Conservation (phyloP, 2,797 vertebrate genomes). For the Typhlichthys eigenmanni region DNA sequence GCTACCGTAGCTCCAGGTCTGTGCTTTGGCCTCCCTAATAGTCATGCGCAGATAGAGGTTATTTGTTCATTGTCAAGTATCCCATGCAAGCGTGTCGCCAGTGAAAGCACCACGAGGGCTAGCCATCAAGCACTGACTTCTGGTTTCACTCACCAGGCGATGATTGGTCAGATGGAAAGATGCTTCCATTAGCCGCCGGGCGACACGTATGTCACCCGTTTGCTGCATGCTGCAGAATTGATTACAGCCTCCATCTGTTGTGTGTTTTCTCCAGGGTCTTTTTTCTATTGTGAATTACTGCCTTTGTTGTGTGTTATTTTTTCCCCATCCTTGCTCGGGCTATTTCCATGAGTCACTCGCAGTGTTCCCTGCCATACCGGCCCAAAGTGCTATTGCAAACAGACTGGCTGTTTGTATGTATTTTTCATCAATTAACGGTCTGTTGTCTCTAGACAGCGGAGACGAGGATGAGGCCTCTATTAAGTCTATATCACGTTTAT, state of each 20-base stretch:
- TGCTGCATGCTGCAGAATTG: constrained; percentile 50
- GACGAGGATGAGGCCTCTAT: constrained; percentile 11
- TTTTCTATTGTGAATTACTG: constrained; percentile 66
- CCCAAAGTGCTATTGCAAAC: constrained; percentile 56
- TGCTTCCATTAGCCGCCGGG: constrained; percentile 45
- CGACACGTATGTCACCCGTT: constrained; percentile 47
- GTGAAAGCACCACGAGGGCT: not conserved
- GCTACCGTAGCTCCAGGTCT: too few relatives aligned
- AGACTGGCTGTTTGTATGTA: constrained; percentile 53
- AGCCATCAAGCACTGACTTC: constrained; percentile 10
- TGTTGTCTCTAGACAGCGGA: constrained; percentile 48
- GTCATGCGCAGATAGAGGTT: constrained; percentile 14
- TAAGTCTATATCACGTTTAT: constrained; percentile 6
- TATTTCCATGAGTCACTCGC: constrained; percentile 72
- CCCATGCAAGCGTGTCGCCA: too few relatives aligned
- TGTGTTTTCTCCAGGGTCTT: constrained; percentile 51
- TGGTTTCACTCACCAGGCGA: constrained; percentile 44
- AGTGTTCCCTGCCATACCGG: constrained; percentile 40
- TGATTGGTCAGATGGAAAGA: constrained; percentile 42
- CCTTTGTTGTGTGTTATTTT: constrained; percentile 69
- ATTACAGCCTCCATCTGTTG: constrained; percentile 74
- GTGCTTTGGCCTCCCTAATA: constrained; percentile 10
- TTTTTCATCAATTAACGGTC: constrained; percentile 66
- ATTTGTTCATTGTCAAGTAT: not conserved
- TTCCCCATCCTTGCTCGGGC: constrained; percentile 52